Conservation (phyloP, 2,797 vertebrate species). For the Enoplosus armatus region DNA sequence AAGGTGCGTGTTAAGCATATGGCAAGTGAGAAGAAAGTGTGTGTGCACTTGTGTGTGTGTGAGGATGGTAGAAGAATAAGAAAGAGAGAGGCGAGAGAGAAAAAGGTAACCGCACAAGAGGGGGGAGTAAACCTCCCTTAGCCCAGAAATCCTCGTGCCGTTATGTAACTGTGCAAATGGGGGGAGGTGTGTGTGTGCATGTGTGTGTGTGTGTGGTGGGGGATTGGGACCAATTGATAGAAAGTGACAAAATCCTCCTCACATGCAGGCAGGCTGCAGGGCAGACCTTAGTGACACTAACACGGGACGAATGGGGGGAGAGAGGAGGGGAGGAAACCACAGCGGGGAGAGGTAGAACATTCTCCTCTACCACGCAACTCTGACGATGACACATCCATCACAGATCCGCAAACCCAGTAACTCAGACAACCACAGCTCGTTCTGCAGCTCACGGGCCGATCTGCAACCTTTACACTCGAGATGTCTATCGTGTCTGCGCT, state of each 20-base stretch:
- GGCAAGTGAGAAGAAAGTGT: conserved; percentile 28
- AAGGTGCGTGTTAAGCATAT: conserved; percentile 58
- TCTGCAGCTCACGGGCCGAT: not conserved
- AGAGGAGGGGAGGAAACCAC: conserved; percentile 37
- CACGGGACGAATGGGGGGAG: conserved; percentile 40
- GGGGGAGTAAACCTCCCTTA: conserved; percentile 65
- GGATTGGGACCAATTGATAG: conserved; percentile 69
- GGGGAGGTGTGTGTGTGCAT: conserved; percentile 40
- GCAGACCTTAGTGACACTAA: conserved; percentile 74
- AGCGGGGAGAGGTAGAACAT: conserved; percentile 47
- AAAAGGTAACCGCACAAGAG: conserved; percentile 40
- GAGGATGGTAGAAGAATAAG: conserved; percentile 20
- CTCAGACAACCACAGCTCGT: not conserved
- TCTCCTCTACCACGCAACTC: conserved; percentile 28
- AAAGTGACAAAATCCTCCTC: conserved; percentile 79
- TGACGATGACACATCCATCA: conserved; percentile 55
- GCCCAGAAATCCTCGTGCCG: conserved; percentile 69
- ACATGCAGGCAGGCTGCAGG: conserved; percentile 67
- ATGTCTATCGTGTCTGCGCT: conserved; percentile 5
- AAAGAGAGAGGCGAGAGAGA: conserved; percentile 21
- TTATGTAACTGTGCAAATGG: conserved; percentile 79
- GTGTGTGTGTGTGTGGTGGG: conserved; percentile 31
- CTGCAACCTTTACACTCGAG: conserved; percentile 23
- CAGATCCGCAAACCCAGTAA: conserved; percentile 31
- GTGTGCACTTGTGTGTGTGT: conserved; percentile 25